A percentile compares a stretch with the other conserved stretches of the same genome.
phyloP scores from a whole-genome alignment of 1,140 invertebrate species.

The Scaptomyza hsui region DNA sequence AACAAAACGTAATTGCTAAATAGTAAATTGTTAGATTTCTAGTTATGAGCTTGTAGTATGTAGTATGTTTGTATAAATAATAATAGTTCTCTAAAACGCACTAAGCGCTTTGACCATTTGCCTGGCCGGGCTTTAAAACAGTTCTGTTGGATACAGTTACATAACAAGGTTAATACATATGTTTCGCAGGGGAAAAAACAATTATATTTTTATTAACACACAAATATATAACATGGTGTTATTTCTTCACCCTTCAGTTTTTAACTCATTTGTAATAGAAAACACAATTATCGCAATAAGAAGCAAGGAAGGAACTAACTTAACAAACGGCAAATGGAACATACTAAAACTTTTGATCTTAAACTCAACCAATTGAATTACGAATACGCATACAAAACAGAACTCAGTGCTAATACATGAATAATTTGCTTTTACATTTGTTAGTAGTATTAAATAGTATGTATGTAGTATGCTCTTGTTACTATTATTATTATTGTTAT shows the following conservation, averaged over 20 bases:
- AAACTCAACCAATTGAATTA: constrained; percentile 58
- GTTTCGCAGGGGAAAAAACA: constrained; percentile 31
- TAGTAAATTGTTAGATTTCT: constrained; percentile 45
- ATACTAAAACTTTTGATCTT: constrained; percentile 46
- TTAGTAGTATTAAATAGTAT: constrained; percentile 55
- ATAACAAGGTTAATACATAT: constrained; percentile 53
- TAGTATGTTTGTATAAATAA: constrained; percentile 45
- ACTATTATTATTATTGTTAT: constrained; percentile 70
- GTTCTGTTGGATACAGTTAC: constrained; percentile 44
- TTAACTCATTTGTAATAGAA: constrained; percentile 30
- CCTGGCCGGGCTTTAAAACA: constrained; percentile 50
- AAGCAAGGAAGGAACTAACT: constrained; percentile 58
- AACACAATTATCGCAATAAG: constrained; percentile 26
- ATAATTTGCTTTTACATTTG: constrained; percentile 47
- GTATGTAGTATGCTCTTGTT: constrained; percentile 66
- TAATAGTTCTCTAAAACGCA: constrained; percentile 47
- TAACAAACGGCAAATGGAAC: constrained; percentile 41
- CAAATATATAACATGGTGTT: constrained; percentile 57
- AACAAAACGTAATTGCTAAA: constrained; percentile 41
- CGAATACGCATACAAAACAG: constrained; percentile 46
- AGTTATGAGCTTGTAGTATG: constrained; percentile 28
- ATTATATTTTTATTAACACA: constrained; percentile 40
- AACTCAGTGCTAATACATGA: constrained; percentile 73
- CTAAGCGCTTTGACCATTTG: constrained; percentile 33
- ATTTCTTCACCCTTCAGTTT: constrained; percentile 25